Percentiles rank a stretch among this genome's conserved stretches.
Conservation (phyloP, 1,140 invertebrate species). For the Cecropterus lyciades region DNA sequence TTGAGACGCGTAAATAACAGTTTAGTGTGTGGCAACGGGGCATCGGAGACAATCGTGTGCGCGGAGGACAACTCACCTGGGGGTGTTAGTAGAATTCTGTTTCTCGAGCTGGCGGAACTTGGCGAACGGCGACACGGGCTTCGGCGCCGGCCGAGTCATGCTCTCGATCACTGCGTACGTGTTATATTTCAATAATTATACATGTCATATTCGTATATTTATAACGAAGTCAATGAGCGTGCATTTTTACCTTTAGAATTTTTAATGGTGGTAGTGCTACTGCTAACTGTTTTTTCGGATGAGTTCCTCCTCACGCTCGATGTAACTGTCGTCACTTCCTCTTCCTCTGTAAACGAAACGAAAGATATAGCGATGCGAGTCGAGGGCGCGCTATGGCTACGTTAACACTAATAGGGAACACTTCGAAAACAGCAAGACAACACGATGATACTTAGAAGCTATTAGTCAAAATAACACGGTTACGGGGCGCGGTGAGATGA, state of each 20-base stretch:
- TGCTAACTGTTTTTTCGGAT: constrained; percentile 76
- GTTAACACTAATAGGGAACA: constrained; percentile 58
- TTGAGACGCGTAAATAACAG: neutral
- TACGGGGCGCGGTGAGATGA: constrained; percentile 66
- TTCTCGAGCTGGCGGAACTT: constrained; percentile 96
- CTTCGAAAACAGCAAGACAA: constrained; percentile 72
- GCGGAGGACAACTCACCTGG: constrained; percentile 86
- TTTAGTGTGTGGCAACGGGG: neutral
- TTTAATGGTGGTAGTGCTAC: constrained; percentile 70
- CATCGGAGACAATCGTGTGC: too few relatives aligned
- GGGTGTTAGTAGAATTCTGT: constrained; percentile 90
- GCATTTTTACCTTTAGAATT: constrained; percentile 46
- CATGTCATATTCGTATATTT: too few relatives aligned
- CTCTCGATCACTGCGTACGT: constrained; percentile 85
- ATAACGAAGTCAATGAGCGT: neutral
- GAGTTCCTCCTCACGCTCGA: constrained; percentile 79
- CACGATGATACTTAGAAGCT: constrained; percentile 71
- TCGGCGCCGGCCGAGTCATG: constrained; percentile 85
- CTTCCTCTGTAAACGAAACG: constrained; percentile 69
- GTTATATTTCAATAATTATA: neutral
- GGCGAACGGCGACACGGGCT: constrained; percentile 93
- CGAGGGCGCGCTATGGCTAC: neutral
- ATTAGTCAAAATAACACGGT: constrained; percentile 82
- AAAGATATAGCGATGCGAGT: constrained; percentile 4
- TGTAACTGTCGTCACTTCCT: constrained; percentile 77